phyloP scores from a whole-genome alignment of 2,888 invertebrate species.

The Dryomyza anilis region DNA sequence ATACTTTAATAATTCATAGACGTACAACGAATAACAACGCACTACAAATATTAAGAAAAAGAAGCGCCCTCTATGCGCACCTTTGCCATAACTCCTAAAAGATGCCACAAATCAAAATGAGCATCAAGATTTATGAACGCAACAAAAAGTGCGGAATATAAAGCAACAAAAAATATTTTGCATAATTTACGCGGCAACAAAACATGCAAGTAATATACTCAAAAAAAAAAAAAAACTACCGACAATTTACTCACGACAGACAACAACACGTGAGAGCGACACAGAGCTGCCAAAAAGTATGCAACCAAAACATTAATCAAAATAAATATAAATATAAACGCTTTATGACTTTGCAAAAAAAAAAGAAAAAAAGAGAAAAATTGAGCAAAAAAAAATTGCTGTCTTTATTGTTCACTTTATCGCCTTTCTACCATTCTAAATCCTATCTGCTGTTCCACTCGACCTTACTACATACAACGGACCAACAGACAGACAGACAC shows the following conservation, averaged over 20 bases:
- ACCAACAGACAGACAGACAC: too few species aligned
- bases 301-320: conserved; percentile 25
- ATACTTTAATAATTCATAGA: too few species aligned
- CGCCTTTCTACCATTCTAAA: background rate
- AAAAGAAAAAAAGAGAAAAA: background rate
- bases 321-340: conserved; percentile 21
- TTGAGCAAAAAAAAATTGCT: background rate
- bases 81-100: too few species aligned
- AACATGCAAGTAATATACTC: conserved; percentile 42
- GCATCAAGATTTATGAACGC: conserved; percentile 28
- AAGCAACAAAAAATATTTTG: background rate
- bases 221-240: conserved; percentile 37
- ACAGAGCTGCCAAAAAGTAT: conserved; percentile 13
- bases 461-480: too few species aligned
- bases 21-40: too few species aligned
- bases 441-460: too few species aligned
- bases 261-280: too few species aligned
- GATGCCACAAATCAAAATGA: too few species aligned
- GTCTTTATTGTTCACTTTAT: background rate
- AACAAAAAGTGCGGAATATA: background rate
- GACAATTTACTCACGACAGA: too few species aligned
- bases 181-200: conserved; percentile 26
- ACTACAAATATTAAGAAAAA: too few species aligned
- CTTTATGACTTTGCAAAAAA: conserved; percentile 16
- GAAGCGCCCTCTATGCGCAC: too few species aligned